These are phyloP conservation scores for Brienomyrus brachyistius DNA, from an alignment of 2,113 vertebrate genomes.

Conservation along the genomic window DNA sequence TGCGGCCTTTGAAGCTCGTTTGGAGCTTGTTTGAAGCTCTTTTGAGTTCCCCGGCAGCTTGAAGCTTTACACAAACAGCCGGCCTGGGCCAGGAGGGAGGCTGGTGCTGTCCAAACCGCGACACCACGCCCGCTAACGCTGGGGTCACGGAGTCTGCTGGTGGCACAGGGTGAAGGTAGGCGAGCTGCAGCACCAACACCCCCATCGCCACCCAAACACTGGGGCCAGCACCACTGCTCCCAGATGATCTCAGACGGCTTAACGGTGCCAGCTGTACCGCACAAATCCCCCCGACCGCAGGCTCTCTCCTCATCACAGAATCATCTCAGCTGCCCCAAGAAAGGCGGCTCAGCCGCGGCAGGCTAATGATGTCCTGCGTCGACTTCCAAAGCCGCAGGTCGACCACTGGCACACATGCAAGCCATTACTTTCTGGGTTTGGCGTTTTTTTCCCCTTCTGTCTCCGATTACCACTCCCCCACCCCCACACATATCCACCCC, in stretches of 20 bases:
- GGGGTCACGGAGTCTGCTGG: slow-evolving; percentile 12
- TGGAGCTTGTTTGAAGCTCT: neutral
- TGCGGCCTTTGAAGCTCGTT: neutral
- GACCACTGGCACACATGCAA: slow-evolving; percentile 60
- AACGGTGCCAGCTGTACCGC: slow-evolving; percentile 9
- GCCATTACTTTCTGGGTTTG: slow-evolving; percentile 46
- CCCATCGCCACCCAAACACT: neutral
- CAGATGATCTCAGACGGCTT: slow-evolving; percentile 25
- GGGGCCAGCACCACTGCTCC: slow-evolving; percentile 17
- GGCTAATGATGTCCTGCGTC: slow-evolving; percentile 43
- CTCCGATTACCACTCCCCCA: slow-evolving; percentile 14
- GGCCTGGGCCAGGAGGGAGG: neutral
- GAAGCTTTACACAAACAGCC: neutral
- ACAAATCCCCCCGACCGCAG: neutral
- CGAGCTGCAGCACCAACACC: neutral
- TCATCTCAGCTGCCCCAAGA: slow-evolving; percentile 34
- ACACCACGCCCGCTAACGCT: neutral
- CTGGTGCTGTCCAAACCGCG: neutral
- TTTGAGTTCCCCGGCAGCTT: neutral
- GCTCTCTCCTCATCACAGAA: slow-evolving; percentile 43
- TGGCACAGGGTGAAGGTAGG: neutral
- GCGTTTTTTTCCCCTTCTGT: slow-evolving; percentile 1
- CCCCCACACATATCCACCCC: neutral
- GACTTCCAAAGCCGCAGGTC: slow-evolving; percentile 43
- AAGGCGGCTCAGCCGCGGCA: slow-evolving; percentile 41